Conservation (phyloP, 2,113 vertebrate genomes). For the Trichechus manatus region DNA sequence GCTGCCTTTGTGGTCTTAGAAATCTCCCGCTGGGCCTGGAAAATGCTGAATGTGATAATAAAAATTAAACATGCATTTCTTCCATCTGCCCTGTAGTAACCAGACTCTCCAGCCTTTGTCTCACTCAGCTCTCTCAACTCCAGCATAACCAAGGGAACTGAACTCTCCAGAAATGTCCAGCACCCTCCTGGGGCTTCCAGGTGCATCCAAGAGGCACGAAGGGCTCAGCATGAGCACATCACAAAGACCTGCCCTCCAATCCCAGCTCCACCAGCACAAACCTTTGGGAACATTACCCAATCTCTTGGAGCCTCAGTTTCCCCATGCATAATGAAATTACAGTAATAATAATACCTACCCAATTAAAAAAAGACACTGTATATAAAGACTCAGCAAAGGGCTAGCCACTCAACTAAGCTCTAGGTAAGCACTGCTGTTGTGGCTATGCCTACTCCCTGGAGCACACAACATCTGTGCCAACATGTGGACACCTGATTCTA, state of each 20-base stretch:
- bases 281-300: neutral
- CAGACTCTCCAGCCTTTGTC: neutral
- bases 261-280: neutral
- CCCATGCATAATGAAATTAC: neutral
- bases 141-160: neutral
- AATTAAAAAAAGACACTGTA: neutral
- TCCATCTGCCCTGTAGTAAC: neutral
- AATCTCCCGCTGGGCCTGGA: neutral
- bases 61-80: conserved; percentile 57
- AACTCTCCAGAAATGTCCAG: neutral
- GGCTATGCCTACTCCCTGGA: neutral
- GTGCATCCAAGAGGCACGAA: neutral
- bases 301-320: neutral
- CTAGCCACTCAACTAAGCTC: neutral
- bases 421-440: neutral
- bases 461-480: neutral
- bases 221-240: neutral
- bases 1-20: neutral
- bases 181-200: neutral
- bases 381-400: neutral
- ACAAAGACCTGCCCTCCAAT: neutral
- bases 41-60: neutral
- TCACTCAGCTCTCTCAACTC: neutral
- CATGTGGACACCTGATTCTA: neutral
- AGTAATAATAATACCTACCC: neutral